These are phyloP conservation scores for Nipponia nippon DNA, from an alignment of 2,113 vertebrate genomes.

Conservation along the genomic window DNA sequence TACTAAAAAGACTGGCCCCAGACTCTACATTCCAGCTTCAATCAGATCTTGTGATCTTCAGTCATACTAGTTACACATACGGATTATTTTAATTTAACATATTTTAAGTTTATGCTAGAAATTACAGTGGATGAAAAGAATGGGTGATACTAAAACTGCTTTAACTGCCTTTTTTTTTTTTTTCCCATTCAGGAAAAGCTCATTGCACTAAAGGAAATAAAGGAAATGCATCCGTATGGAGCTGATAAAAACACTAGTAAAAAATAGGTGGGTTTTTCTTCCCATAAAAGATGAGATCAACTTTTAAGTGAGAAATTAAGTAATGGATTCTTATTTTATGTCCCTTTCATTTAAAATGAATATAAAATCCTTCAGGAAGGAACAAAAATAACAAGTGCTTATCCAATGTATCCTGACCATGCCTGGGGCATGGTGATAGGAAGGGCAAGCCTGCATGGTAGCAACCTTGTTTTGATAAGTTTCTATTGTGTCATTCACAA, in stretches of 20 bases:
- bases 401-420: background rate
- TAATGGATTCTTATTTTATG: background rate
- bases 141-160: background rate
- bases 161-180: background rate
- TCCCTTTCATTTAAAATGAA: background rate
- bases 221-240: slow-evolving; percentile 1
- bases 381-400: background rate
- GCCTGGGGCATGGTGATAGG: background rate
- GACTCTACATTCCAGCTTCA: background rate
- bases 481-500: background rate
- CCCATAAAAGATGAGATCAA: background rate
- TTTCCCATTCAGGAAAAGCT: slow-evolving; percentile 66
- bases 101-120: background rate
- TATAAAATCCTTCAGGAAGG: background rate
- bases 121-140: background rate
- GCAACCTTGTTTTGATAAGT: background rate
- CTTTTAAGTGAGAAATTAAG: background rate
- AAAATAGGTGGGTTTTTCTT: background rate
- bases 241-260: background rate
- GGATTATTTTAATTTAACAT: background rate
- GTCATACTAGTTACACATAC: background rate
- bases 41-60: background rate
- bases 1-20: background rate
- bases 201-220: slow-evolving; percentile 64
- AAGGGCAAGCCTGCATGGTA: background rate